Evolutionary conservation across 2,113 vertebrate genomes (phyloP).

Genomic region (Stomatorhinus ivindoensis): DNA sequence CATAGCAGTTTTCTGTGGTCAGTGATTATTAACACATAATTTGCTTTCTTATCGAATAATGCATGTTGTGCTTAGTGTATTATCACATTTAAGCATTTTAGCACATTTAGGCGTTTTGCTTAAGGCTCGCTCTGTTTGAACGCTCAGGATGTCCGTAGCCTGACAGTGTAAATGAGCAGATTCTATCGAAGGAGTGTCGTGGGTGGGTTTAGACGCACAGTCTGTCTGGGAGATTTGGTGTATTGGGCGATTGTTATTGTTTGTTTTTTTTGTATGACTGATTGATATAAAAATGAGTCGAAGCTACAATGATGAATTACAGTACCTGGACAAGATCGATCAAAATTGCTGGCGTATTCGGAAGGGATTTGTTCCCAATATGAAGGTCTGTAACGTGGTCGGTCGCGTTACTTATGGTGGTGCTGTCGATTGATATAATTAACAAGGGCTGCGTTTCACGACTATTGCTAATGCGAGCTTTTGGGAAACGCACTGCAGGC

Average conservation of each 20-base stretch:
- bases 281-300: conserved; percentile 70
- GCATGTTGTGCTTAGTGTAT: background rate
- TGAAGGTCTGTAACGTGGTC: conserved; percentile 66
- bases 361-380: conserved; percentile 94
- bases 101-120: background rate
- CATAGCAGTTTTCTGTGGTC: background rate
- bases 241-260: background rate
- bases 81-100: background rate
- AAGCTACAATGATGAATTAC: conserved; percentile 91
- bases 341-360: conserved; percentile 89
- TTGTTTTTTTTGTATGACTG: background rate
- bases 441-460: background rate
- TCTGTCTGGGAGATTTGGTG: background rate
- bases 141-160: background rate
- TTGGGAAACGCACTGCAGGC: background rate
- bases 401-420: background rate
- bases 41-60: background rate
- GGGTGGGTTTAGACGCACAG: background rate
- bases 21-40: background rate
- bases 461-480: background rate
- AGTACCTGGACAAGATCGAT: conserved; percentile 81
- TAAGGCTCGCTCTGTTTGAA: background rate
- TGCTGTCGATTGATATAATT: background rate
- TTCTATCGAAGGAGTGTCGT: background rate
- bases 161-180: background rate